Evolutionary conservation across 2,888 invertebrate genomes (phyloP), one percentile per base, ranked within the genome.

Genomic region (Heteropelma amictum): DNA sequence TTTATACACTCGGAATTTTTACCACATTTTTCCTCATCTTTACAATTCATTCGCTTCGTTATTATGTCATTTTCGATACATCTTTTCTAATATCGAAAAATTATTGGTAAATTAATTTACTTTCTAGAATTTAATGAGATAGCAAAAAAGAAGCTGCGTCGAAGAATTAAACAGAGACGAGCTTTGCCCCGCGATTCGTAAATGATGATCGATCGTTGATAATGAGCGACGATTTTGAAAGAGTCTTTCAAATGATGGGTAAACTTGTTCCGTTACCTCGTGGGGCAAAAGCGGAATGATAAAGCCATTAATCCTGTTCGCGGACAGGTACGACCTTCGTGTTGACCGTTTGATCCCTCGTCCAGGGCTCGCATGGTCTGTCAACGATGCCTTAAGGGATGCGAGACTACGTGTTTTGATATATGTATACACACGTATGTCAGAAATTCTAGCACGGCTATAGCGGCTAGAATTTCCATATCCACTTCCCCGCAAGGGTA

Each of bases 241-340:
- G n/a, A n/a, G n/a, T n/a, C n/a, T n/a, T n/a, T n/a, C n/a, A n/a
- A n/a, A n/a, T n/a, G n/a, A n/a, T n/a, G n/a, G n/a, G n/a, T n/a
- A n/a, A n/a, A n/a, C n/a, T n/a, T n/a, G n/a, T n/a, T n/a, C n/a
- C n/a, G n/a, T n/a, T n/a, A n/a, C n/a, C n/a, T n/a, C n/a, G n/a
- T n/a, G n/a, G 72, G 68, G 56, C 19, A 21, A 49, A 28, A 8
- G n/a, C 30, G 28, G 19, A 12, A 33, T 26, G 14, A 47, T 60
- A 21, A n/a, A 26, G 17, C 67, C 35, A 72, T 72, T 72, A 72
- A 72, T 72, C 67, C 28, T 67, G 67, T 35, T 47, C 47, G 54
- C 19, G 72, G 40, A 47, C n/a, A 61, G 38, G 54, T 54, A 38
- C 42, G 45, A 51, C 33, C 45, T 14, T 12, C 60, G n/a, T 35